Conservation (phyloP, 2,113 vertebrate species). For the Edolisoma coerulescens region DNA sequence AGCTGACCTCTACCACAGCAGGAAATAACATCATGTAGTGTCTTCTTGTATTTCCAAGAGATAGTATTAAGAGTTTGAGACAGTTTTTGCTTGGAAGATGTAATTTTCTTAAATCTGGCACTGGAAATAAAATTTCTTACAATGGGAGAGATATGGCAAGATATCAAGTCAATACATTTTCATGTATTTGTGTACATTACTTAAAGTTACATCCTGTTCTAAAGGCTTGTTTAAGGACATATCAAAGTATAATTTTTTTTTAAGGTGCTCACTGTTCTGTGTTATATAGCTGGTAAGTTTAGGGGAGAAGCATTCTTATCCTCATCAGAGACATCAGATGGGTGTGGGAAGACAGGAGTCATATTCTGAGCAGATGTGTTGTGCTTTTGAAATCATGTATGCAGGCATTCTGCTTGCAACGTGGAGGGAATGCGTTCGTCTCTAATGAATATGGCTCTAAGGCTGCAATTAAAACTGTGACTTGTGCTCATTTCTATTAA, state of each 20-base stretch:
- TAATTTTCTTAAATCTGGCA: neutral
- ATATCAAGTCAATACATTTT: neutral
- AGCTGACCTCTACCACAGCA: neutral
- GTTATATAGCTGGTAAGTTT: neutral
- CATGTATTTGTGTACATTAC: neutral
- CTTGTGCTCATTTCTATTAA: slow-evolving; percentile 8
- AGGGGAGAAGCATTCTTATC: neutral
- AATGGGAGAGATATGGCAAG: neutral
- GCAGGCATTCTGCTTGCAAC: neutral
- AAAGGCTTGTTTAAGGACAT: neutral
- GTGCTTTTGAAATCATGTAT: neutral
- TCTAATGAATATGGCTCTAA: slow-evolving; percentile 3
- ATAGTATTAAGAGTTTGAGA: neutral
- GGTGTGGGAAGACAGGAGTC: neutral
- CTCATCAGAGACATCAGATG: neutral
- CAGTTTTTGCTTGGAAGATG: neutral
- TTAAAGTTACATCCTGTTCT: neutral
- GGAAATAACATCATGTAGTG: neutral
- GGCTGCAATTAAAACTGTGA: slow-evolving; percentile 12
- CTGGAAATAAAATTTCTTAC: neutral
- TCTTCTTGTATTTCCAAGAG: neutral
- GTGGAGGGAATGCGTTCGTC: neutral
- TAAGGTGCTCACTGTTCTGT: neutral
- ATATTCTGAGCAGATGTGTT: neutral
- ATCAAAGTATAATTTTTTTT: neutral